Evolutionary conservation across 2,888 invertebrate genomes (phyloP).

Genomic region (Nezara viridula): DNA sequence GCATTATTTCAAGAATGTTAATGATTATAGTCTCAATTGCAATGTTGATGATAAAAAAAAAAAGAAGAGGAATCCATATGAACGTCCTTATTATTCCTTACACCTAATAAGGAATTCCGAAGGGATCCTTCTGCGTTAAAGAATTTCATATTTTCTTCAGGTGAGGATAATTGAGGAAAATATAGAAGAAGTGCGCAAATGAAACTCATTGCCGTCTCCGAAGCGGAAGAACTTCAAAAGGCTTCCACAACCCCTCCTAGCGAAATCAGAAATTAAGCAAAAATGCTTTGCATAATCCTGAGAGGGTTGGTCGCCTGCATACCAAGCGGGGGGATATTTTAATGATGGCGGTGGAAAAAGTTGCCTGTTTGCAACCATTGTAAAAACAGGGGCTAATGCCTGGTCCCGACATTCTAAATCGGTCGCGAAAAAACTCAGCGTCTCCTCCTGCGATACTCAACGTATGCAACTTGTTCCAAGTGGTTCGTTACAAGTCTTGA

Average conservation of each 20-base stretch:
- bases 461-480: not conserved
- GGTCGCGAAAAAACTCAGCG: not conserved
- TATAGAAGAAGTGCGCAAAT: not conserved
- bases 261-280: conserved; percentile 25
- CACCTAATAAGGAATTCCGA: not conserved
- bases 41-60: not conserved
- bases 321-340: conserved; percentile 2
- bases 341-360: conserved; percentile 6
- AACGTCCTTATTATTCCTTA: not conserved
- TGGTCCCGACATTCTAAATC: conserved; percentile 3
- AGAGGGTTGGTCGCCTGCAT: not conserved
- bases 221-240: conserved; percentile 22
- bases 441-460: not conserved
- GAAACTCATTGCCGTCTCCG: not conserved
- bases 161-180: conserved; percentile 4
- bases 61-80: not conserved
- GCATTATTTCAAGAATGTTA: not conserved
- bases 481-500: not conserved
- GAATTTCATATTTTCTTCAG: not conserved
- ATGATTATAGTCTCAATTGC: not conserved
- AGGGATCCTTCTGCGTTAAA: not conserved
- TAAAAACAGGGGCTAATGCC: not conserved
- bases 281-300: conserved; percentile 11
- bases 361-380: conserved; percentile 35
- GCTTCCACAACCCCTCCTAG: not conserved